Evolutionary conservation across 2,888 invertebrate species (phyloP).

Genomic region (Polymixis lichenea): DNA sequence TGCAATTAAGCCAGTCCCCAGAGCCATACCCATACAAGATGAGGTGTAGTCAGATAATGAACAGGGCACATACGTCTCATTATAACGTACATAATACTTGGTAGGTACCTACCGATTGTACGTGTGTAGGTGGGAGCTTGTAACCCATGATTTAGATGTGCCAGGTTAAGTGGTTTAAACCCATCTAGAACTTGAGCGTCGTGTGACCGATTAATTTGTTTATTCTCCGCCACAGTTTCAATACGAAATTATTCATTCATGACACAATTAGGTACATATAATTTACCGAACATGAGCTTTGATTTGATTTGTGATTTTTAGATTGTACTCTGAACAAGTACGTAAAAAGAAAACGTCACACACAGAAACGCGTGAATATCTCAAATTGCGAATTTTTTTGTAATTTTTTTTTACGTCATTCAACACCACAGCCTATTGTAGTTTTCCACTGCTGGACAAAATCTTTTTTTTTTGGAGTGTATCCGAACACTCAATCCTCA

Average conservation of each 20-base stretch:
- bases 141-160: constrained; percentile 21
- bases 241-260: constrained; percentile 36
- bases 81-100: background rate
- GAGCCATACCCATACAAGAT: constrained; percentile 21
- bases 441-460: background rate
- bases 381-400: background rate
- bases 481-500: background rate
- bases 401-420: too few relatives aligned
- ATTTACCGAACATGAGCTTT: background rate
- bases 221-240: constrained; percentile 19
- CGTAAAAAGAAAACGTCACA: background rate
- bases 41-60: constrained; percentile 41
- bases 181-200: constrained; percentile 1
- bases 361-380: background rate
- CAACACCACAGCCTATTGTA: background rate
- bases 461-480: accelerated
- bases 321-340: background rate
- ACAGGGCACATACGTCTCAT: constrained; percentile 7
- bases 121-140: background rate
- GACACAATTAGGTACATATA: constrained; percentile 7
- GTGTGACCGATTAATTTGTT: constrained; percentile 39
- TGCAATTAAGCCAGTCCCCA: constrained; percentile 43
- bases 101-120: too few relatives aligned
- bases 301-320: constrained; percentile 3
- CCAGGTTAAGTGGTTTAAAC: constrained; percentile 11